These are phyloP conservation scores for Synergus laeviventris DNA, from an alignment of 2,888 invertebrate species.

Conservation along the genomic window DNA sequence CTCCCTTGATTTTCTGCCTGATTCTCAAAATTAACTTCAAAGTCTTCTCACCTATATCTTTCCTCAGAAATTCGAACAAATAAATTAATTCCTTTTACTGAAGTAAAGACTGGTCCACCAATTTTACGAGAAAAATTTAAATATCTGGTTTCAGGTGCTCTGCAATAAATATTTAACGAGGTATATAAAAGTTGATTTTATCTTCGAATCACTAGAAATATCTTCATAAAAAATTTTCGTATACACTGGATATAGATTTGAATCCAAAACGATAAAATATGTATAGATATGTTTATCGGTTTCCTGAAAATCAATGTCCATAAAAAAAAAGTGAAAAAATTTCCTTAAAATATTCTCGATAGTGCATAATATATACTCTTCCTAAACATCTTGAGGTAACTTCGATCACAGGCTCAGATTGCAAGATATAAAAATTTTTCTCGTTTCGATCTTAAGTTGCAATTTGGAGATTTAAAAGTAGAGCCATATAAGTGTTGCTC, in stretches of 20 bases:
- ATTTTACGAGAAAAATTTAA: not conserved
- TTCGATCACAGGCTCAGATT: no score
- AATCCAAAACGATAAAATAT: not conserved
- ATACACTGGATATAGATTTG: not conserved
- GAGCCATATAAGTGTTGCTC: not conserved
- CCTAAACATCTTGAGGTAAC: not conserved
- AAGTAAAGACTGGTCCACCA: not conserved
- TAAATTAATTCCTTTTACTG: not conserved
- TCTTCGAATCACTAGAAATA: not conserved
- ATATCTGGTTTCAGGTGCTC: no score
- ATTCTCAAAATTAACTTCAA: not conserved
- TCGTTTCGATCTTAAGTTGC: not conserved
- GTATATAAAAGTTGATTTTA: not conserved
- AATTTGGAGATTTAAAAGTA: not conserved
- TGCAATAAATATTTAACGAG: not conserved
- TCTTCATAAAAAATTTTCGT: not conserved
- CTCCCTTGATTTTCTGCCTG: not conserved
- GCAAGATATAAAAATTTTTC: no score
- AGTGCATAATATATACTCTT: not conserved
- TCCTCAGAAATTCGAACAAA: not conserved
- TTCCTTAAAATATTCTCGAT: not conserved
- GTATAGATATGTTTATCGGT: not conserved
- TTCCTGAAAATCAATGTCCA: not conserved
- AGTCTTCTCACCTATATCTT: not conserved
- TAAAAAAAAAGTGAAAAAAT: not conserved